Base-by-base conservation (phyloP, 1,140 invertebrate species). In the Wiebesia pumilae region DNA sequence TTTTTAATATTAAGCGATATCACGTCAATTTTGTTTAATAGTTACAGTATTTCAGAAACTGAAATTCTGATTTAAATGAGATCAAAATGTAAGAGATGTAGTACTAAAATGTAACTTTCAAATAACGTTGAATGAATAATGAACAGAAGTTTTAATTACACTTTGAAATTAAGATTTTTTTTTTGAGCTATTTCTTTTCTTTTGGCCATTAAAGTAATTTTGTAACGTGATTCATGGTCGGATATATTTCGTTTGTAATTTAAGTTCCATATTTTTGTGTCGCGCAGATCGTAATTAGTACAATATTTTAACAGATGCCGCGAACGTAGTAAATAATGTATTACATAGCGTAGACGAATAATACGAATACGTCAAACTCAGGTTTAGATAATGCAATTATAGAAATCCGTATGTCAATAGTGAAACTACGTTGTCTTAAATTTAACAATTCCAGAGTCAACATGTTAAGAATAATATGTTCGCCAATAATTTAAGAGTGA, bases 61-160 rank as follows among this genome's bases (percentile, higher is more conserved):
- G 51, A 27, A 27, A 62, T 62, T 62, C 27, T 62, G 24, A 62
- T 62, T 62, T 62, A 62, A 62, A 62, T 21, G 7, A 54, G 51
- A 54, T 54, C 2, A 65, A 65, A 65, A 30, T 16, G 30, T 35
- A 69, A 30, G 30, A 35, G 65, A 21, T 69, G 65, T 14, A 24
- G 14, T 69, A 33, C 30, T 10, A 30, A 35, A 69, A 69, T 35
- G 65, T 33, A 33, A 69, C 65, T 69, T 33, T 38, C 69, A 24
- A 38, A 71, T 71, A 71, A 71, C 33, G 69, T 38, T 38, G 69
- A 24, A 71, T 71, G 33, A 71, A 71, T 71, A 71, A 71, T 35
- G 35, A 71, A 14, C 69, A 71, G 14, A 71, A 71, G 19, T 71
- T 71, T 38, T 21, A 71, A 71, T 71, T 71, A 38, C 35, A 71